Percentiles rank a stretch among this genome's conserved stretches.
phyloP scores from a whole-genome alignment of 2,797 vertebrate species.

The Astyanax mexicanus region DNA sequence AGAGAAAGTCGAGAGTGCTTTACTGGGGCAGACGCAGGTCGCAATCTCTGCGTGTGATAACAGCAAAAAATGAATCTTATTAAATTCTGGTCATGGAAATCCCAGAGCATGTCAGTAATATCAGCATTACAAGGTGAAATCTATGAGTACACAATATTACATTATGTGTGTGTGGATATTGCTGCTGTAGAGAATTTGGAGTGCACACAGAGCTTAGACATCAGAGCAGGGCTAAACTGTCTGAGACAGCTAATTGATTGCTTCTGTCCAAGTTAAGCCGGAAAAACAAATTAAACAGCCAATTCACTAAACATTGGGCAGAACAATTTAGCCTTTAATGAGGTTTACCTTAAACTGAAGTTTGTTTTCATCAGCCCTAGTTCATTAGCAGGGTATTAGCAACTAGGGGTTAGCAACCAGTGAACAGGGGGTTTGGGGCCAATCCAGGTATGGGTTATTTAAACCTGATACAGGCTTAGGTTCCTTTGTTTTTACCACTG shows the following conservation, averaged over 20 bases:
- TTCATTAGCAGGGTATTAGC: background rate
- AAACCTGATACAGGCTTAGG: no score
- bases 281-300: conserved; percentile 14
- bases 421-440: no score
- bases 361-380: background rate
- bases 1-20: conserved; percentile 6
- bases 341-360: background rate
- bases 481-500: no score
- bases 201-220: conserved; percentile 6
- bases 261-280: conserved; percentile 17
- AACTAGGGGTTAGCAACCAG: no score
- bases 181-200: conserved; percentile 35
- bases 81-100: conserved; percentile 33
- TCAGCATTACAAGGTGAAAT: conserved; percentile 35
- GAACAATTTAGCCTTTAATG: background rate
- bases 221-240: background rate
- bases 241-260: conserved; percentile 29
- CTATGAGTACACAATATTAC: conserved; percentile 14
- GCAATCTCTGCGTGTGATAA: conserved; percentile 39
- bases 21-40: background rate
- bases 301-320: background rate
- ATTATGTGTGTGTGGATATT: conserved; percentile 11
- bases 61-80: conserved; percentile 28
- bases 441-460: no score
- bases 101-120: conserved; percentile 13